These are phyloP conservation scores for Thripadectes ignobilis DNA, from an alignment of 2,797 vertebrate species.

Conservation along the genomic window DNA sequence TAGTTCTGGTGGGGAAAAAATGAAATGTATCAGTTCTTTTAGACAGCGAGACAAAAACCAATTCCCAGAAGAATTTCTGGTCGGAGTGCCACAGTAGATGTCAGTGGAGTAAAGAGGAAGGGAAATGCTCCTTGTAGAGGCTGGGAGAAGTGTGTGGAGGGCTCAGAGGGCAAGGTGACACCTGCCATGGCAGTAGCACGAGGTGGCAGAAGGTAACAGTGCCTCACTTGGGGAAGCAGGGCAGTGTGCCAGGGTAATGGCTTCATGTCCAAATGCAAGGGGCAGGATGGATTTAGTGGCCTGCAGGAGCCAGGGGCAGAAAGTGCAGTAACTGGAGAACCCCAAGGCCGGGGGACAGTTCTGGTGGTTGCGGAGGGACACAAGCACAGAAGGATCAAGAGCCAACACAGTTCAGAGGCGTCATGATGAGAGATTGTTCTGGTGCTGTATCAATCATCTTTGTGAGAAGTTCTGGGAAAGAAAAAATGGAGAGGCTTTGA, in stretches of 20 bases:
- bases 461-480: not conserved
- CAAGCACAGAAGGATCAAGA: not conserved
- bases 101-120: not conserved
- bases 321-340: not conserved
- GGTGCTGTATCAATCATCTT: rapidly evolving
- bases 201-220: not conserved
- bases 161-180: not conserved
- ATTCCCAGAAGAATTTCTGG: slow-evolving; percentile 11
- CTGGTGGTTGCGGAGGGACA: not conserved
- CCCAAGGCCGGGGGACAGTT: not conserved
- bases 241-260: not conserved
- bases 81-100: not conserved
- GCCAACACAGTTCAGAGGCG: not conserved
- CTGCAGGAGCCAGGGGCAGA: not conserved
- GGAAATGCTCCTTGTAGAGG: not conserved
- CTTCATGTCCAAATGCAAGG: not conserved
- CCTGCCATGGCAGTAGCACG: not conserved
- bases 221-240: not conserved
- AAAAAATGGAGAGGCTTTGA: not conserved
- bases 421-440: not conserved
- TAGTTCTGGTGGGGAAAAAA: not conserved
- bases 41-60: not conserved
- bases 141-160: not conserved
- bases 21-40: not conserved
- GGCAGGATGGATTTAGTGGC: not conserved